These are phyloP conservation scores for Babyrousa celebensis DNA, from an alignment of 2,797 vertebrate genomes.

Conservation along the genomic window DNA sequence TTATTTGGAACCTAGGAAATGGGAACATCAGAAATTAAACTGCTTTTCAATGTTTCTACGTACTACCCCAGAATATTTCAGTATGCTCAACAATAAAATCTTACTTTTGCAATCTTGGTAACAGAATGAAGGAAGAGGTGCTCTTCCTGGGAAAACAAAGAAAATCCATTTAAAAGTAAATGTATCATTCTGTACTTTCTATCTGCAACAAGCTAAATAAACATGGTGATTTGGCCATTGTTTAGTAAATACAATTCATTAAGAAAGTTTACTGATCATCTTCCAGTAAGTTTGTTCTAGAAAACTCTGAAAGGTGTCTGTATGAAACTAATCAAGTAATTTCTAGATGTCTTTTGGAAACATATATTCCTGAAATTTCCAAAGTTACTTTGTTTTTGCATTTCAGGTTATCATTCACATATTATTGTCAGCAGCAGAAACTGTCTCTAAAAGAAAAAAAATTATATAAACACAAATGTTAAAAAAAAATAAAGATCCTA, in stretches of 20 bases:
- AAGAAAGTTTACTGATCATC: background rate
- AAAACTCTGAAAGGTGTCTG: background rate
- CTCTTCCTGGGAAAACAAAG: background rate
- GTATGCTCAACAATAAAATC: background rate
- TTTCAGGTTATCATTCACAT: background rate
- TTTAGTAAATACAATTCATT: slow-evolving; percentile 8
- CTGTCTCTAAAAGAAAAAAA: background rate
- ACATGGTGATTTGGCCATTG: background rate
- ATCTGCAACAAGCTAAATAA: background rate
- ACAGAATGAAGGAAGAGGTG: background rate
- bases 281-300: background rate
- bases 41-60: background rate
- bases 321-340: background rate
- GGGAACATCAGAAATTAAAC: slow-evolving; percentile 21
- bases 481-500: background rate
- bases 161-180: background rate
- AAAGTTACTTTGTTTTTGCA: slow-evolving; percentile 23
- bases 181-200: background rate
- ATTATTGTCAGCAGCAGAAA: slow-evolving; percentile 24
- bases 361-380: background rate
- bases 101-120: slow-evolving; percentile 15
- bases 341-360: background rate
- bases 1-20: background rate
- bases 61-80: background rate
- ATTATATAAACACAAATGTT: background rate